Conservation (phyloP, 2,797 vertebrate species). For the Pseudochirops cupreus region DNA sequence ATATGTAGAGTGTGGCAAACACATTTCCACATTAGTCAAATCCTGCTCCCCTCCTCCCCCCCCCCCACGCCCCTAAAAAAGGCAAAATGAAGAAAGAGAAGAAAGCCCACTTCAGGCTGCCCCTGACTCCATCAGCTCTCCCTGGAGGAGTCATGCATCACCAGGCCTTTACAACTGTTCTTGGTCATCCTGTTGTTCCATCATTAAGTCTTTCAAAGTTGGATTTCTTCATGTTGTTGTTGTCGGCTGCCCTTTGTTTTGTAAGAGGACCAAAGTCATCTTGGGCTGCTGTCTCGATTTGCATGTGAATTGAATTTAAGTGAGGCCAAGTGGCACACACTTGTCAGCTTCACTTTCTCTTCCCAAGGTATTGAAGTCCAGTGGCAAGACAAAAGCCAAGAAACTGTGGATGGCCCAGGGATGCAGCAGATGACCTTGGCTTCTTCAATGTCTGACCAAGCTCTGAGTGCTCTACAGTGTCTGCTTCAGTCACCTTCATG, state of each 20-base stretch:
- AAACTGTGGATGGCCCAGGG: not conserved
- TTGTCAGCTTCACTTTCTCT: not conserved
- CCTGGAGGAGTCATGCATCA: not conserved
- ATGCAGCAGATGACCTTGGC: not conserved
- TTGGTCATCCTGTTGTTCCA: not conserved
- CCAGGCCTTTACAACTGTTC: not conserved
- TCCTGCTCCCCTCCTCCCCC: fast-evolving
- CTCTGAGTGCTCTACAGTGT: not conserved
- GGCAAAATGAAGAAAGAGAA: not conserved
- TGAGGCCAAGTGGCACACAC: not conserved
- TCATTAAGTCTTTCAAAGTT: not conserved
- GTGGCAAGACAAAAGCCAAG: not conserved
- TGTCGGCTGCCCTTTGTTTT: no score
- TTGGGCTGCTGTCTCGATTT: not conserved
- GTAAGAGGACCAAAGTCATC: not conserved
- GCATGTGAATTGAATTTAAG: not conserved
- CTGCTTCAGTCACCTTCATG: not conserved
- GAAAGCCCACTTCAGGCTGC: not conserved
- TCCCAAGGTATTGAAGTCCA: not conserved
- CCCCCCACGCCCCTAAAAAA: not conserved
- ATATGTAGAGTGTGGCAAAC: not conserved
- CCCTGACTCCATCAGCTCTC: not conserved
- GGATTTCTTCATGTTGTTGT: not conserved
- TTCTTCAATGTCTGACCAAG: not conserved
- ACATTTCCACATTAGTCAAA: not conserved